A percentile compares a stretch with the other conserved stretches of the same genome.
Conservation (phyloP, 37 sponge, comb jelly and placozoan species). For the Amphimedon queenslandica region DNA sequence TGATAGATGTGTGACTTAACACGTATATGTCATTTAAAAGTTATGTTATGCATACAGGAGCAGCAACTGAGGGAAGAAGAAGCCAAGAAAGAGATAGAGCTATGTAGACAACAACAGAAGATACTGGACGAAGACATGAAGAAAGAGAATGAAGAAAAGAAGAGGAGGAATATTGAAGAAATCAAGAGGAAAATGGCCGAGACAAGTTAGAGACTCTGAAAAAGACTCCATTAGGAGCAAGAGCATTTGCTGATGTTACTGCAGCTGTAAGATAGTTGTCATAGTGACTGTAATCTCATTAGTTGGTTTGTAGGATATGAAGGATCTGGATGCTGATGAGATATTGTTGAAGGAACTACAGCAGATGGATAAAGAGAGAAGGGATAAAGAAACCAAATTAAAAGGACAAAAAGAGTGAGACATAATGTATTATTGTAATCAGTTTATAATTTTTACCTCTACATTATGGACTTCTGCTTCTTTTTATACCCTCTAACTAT, state of each 20-base stretch:
- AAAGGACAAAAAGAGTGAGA: constrained; percentile 80
- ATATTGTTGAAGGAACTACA: constrained; percentile 73
- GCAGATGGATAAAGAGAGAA: constrained; percentile 87
- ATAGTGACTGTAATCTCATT: too few species aligned
- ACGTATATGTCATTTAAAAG: too few species aligned
- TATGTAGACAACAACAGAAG: constrained; percentile 61
- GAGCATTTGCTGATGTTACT: constrained; percentile 59
- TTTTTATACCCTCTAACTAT: too few species aligned
- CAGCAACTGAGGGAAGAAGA: constrained; percentile 38
- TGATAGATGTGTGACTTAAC: too few species aligned
- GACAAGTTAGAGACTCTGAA: constrained; percentile 83
- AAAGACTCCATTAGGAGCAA: constrained; percentile 73
- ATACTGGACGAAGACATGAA: constrained; percentile 70
- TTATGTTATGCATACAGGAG: too few species aligned
- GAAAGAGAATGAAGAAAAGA: constrained; percentile 63
- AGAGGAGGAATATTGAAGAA: constrained; percentile 65
- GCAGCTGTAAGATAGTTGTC: constrained; percentile 76
- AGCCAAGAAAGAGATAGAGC: constrained; percentile 43
- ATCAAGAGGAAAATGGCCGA: constrained; percentile 49
- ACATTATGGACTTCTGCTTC: too few species aligned
- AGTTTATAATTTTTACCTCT: too few species aligned
- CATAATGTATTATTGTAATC: neutral
- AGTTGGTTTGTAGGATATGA: constrained; percentile 61
- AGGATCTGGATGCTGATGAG: constrained; percentile 70
- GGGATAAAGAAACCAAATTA: constrained; percentile 58